These are phyloP conservation scores for Oxyura jamaicensis DNA, from an alignment of 2,113 vertebrate genomes.

Conservation along the genomic window DNA sequence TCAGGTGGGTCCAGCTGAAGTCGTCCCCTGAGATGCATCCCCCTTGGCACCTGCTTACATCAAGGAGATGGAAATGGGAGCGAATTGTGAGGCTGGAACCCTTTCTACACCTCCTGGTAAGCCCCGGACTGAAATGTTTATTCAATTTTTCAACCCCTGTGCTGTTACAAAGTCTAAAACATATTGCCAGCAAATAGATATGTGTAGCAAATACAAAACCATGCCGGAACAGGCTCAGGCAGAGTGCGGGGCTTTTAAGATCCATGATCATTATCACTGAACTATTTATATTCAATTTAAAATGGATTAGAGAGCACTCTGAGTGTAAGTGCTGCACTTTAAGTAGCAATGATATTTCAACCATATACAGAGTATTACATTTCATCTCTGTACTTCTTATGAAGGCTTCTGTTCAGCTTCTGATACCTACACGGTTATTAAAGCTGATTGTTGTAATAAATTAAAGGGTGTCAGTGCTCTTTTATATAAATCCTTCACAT, in stretches of 20 bases:
- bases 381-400: background rate
- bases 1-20: background rate
- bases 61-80: background rate
- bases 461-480: background rate
- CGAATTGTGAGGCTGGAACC: background rate
- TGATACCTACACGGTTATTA: background rate
- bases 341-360: conserved; percentile 15
- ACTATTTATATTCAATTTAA: conserved; percentile 33
- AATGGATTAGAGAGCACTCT: conserved; percentile 43
- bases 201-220: background rate
- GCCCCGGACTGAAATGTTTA: background rate
- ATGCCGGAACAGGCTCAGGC: background rate
- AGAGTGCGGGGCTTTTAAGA: background rate
- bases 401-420: background rate
- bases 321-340: conserved; percentile 15
- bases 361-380: background rate
- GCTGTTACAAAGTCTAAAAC: background rate
- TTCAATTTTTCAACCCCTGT: background rate
- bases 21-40: no score
- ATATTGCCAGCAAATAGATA: background rate
- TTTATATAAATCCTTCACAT: background rate
- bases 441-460: background rate
- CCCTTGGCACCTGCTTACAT: rapidly evolving
- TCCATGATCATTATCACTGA: background rate
- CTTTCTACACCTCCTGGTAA: background rate